Evolutionary conservation across 2,888 invertebrate species (phyloP).

Genomic region (Platerodrilus igneus): DNA sequence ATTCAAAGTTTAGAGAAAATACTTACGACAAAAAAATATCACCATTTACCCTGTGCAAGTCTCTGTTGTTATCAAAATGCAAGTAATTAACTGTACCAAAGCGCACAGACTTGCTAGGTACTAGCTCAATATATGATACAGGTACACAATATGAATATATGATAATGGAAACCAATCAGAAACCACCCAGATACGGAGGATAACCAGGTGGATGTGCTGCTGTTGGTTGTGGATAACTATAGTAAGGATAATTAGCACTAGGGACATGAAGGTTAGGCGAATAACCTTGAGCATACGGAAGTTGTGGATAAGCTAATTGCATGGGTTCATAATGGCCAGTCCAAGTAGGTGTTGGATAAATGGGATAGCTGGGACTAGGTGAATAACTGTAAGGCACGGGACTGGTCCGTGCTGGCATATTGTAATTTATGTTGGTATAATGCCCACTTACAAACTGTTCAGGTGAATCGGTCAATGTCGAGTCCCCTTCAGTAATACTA

Average conservation of each 20-base stretch:
- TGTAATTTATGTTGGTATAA: conserved; percentile 48
- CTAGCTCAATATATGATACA: conserved; percentile 52
- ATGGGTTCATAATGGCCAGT: conserved; percentile 48
- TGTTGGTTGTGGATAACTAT: conserved; percentile 46
- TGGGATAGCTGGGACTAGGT: conserved; percentile 42
- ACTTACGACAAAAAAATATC: conserved; percentile 52
- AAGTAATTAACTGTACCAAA: conserved; percentile 50
- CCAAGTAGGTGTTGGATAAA: conserved; percentile 47
- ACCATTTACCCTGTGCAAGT: conserved; percentile 54
- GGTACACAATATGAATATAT: conserved; percentile 52
- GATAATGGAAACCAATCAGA: conserved; percentile 50
- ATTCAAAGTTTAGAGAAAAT: conserved; percentile 51
- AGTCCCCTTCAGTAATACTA: conserved; percentile 71
- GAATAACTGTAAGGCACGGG: conserved; percentile 44
- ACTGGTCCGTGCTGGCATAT: conserved; percentile 45
- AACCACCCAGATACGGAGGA: conserved; percentile 47
- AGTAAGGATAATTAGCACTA: conserved; percentile 65
- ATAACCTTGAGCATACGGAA: conserved; percentile 44
- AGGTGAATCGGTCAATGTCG: conserved; percentile 41
- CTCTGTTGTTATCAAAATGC: conserved; percentile 50
- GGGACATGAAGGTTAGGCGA: conserved; percentile 62
- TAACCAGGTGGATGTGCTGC: conserved; percentile 47
- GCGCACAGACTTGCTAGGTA: conserved; percentile 52
- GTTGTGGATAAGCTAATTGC: conserved; percentile 45
- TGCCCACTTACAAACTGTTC: conserved; percentile 35